phyloP scores from a whole-genome alignment of 1,140 invertebrate genomes.

The Coptotermes formosanus region DNA sequence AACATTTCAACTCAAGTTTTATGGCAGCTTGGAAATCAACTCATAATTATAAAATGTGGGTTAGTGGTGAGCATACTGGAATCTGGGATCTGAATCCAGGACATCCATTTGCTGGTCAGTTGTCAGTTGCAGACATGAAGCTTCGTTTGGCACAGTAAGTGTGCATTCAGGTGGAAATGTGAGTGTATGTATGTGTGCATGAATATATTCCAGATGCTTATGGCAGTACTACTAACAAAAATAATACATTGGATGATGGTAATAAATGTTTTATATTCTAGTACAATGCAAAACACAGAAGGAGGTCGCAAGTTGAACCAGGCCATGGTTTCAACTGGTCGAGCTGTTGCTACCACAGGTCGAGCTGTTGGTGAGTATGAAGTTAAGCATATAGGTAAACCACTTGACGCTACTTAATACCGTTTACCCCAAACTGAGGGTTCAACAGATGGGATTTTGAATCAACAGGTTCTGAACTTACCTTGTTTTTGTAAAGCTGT shows the following conservation, averaged over 20 bases:
- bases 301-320: constrained; percentile 90
- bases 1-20: constrained; percentile 87
- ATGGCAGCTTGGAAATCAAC: constrained; percentile 82
- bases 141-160: constrained; percentile 86
- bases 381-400: too few species aligned
- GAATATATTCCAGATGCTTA: neutral
- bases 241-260: neutral
- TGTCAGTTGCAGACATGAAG: constrained; percentile 93
- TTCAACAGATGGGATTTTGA: too few species aligned
- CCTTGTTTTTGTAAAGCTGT: too few species aligned
- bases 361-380: constrained; percentile 70
- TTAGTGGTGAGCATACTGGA: constrained; percentile 61
- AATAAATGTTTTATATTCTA: constrained; percentile 50
- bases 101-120: constrained; percentile 89
- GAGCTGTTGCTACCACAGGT: constrained; percentile 86
- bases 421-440: too few species aligned
- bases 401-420: too few species aligned
- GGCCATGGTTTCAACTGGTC: constrained; percentile 85
- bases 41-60: constrained; percentile 87
- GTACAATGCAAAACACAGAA: constrained; percentile 92
- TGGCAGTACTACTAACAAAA: too few species aligned
- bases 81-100: constrained; percentile 64
- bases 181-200: neutral
- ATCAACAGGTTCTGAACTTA: too few species aligned
- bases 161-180: neutral